A percentile compares a stretch with the other conserved stretches of the same genome.
Evolutionary conservation across 2,888 invertebrate species (phyloP).

Genomic region (Ophion obscuratus): DNA sequence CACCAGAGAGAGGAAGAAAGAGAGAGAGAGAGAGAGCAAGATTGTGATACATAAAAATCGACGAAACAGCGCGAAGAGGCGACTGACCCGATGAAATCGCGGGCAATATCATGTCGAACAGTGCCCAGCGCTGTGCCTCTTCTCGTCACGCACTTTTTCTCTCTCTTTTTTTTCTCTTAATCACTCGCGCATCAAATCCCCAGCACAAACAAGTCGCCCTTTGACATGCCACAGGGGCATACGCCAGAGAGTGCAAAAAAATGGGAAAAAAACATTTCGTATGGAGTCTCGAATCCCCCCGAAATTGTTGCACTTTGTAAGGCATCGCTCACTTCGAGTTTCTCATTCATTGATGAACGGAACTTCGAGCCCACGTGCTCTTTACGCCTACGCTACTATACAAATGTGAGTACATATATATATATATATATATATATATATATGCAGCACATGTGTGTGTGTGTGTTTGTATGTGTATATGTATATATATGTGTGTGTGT

Average conservation of each 20-base stretch:
- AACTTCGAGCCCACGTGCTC: slow-evolving; percentile 36
- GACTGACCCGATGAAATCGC: slow-evolving; percentile 53
- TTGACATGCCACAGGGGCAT: not conserved
- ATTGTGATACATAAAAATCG: not conserved
- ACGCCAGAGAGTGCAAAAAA: not conserved
- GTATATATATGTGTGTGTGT: not conserved
- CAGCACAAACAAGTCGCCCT: slow-evolving; percentile 12
- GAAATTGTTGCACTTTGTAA: not conserved
- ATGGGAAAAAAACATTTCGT: not conserved
- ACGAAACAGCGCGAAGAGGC: slow-evolving; percentile 16
- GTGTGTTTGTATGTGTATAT: not conserved
- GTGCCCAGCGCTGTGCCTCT: slow-evolving; percentile 23
- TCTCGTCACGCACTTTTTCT: not conserved
- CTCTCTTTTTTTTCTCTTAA: slow-evolving; percentile 6
- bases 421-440: not conserved
- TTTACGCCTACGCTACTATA: slow-evolving; percentile 19
- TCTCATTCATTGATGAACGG: slow-evolving; percentile 40
- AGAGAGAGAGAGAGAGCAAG: not conserved
- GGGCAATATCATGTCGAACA: slow-evolving; percentile 21
- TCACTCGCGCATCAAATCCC: slow-evolving; percentile 4
- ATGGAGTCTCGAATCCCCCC: not conserved
- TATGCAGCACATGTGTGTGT: too few species aligned
- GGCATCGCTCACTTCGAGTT: not conserved
- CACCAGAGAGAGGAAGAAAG: not conserved
- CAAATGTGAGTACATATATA: not conserved